phyloP scores from a whole-genome alignment of 2,888 invertebrate genomes.

The Drosophila neutralis region DNA sequence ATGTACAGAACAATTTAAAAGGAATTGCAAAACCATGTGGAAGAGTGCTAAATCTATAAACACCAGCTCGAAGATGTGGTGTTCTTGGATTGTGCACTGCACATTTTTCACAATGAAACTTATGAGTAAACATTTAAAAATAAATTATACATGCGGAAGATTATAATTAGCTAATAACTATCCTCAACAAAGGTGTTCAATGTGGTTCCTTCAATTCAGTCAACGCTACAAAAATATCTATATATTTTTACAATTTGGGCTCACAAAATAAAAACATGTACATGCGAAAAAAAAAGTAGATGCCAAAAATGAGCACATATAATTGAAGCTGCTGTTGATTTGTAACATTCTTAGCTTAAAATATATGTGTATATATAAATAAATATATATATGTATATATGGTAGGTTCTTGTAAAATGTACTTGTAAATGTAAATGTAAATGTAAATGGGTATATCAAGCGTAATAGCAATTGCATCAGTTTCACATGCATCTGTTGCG shows the following conservation, averaged over 20 bases:
- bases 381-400: slow-evolving; percentile 15
- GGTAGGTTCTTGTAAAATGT: slow-evolving; percentile 28
- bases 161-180: slow-evolving; percentile 57
- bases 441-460: slow-evolving; percentile 65
- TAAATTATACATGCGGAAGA: slow-evolving; percentile 44
- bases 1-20: slow-evolving; percentile 59
- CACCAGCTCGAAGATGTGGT: neutral
- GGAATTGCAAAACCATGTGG: slow-evolving; percentile 33
- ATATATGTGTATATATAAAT: slow-evolving; percentile 18
- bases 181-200: slow-evolving; percentile 44
- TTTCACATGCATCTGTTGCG: slow-evolving; percentile 61
- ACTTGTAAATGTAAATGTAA: slow-evolving; percentile 6
- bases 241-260: slow-evolving; percentile 20
- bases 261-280: slow-evolving; percentile 16
- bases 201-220: slow-evolving; percentile 60
- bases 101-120: slow-evolving; percentile 31
- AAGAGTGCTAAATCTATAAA: slow-evolving; percentile 44
- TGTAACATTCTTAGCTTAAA: slow-evolving; percentile 30
- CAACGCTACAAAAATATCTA: slow-evolving; percentile 34
- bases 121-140: slow-evolving; percentile 37
- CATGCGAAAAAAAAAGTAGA: neutral
- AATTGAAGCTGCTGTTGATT: slow-evolving; percentile 31
- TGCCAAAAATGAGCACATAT: slow-evolving; percentile 8
- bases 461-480: slow-evolving; percentile 78
- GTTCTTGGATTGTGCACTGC: slow-evolving; percentile 52